These are phyloP conservation scores for Drosophila trapezifrons DNA, from an alignment of 1,140 invertebrate species.

Conservation along the genomic window DNA sequence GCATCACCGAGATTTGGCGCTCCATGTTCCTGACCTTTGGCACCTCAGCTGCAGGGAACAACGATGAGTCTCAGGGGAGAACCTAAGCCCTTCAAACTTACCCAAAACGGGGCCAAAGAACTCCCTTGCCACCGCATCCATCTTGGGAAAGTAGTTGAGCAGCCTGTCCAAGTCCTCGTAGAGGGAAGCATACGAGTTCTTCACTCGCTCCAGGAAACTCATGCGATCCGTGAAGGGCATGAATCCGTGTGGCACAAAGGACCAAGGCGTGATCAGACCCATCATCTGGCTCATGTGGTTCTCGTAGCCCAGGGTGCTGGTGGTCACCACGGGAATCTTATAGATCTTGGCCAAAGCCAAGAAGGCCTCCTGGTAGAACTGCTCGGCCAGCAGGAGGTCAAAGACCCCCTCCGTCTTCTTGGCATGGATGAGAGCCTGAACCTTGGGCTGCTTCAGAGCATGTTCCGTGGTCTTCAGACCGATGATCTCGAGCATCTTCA, in stretches of 20 bases:
- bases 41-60: constrained; percentile 63
- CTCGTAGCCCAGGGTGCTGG: constrained; percentile 73
- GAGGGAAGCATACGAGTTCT: constrained; percentile 59
- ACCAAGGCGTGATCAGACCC: constrained; percentile 78
- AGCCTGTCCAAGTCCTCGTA: constrained; percentile 64
- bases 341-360: constrained; percentile 81
- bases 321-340: constrained; percentile 78
- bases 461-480: constrained; percentile 74
- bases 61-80: background rate
- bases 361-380: constrained; percentile 83
- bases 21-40: constrained; percentile 85
- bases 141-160: constrained; percentile 71
- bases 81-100: constrained; percentile 25
- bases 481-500: constrained; percentile 75
- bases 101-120: constrained; percentile 77
- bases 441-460: constrained; percentile 74
- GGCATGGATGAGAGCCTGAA: constrained; percentile 82
- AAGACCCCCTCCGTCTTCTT: constrained; percentile 70
- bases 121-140: constrained; percentile 75
- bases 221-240: constrained; percentile 77
- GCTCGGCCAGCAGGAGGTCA: constrained; percentile 84
- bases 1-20: constrained; percentile 84
- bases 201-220: constrained; percentile 83
- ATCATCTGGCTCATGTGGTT: constrained; percentile 81
- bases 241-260: constrained; percentile 79